Evolutionary conservation across 1,140 invertebrate genomes (phyloP), one percentile per base, ranked within the genome.

Genomic region (Carposina sasakii): DNA sequence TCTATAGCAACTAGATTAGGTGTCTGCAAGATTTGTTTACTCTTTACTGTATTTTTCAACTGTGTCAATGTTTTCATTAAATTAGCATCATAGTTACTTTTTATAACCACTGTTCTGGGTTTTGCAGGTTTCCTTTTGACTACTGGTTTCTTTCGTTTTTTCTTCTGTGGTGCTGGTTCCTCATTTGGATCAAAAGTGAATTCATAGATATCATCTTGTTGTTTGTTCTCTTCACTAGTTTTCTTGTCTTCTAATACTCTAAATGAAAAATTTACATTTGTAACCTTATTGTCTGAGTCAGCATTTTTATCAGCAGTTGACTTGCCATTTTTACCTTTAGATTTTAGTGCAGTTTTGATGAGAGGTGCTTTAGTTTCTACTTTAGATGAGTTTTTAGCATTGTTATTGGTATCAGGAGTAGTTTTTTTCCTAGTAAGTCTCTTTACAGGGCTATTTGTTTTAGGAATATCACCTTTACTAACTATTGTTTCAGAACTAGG

Each of bases 141-240:
- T 17, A 58, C 49, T 26, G 45, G 34, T 49, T 53, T 74, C 45
- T 74, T 77, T 31, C 62, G 63, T 50, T 75, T 76, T 44, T 77
- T 83, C 49, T 83, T 81, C 15, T 70, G 55, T 22, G 72, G 75
- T 28, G 67, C 51, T 17, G 76, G 79, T 62, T 83, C 79, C 28
- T 81, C 72, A 53, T 65, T 53, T n/a, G 79, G 79, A 49, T 83
- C 76, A 66, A 60, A 83, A 26, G 76, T 83, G 21, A 83, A 83
- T 41, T 83, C 79, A 63, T 83, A 83, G 19, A 81, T 54, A 68
- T 76, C 79, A 47, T n/a, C n/a, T 70, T 36, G 24, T 73, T 67
- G 46, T 55, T 65, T 19, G 66, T 54, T 61, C 52, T 71, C 64
- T 4, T 60, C 37, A 33, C 49, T 36, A 19, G 59, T 54, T 33